These are phyloP conservation scores for Vanessa atalanta DNA, from an alignment of 1,140 invertebrate genomes.

Conservation along the genomic window DNA sequence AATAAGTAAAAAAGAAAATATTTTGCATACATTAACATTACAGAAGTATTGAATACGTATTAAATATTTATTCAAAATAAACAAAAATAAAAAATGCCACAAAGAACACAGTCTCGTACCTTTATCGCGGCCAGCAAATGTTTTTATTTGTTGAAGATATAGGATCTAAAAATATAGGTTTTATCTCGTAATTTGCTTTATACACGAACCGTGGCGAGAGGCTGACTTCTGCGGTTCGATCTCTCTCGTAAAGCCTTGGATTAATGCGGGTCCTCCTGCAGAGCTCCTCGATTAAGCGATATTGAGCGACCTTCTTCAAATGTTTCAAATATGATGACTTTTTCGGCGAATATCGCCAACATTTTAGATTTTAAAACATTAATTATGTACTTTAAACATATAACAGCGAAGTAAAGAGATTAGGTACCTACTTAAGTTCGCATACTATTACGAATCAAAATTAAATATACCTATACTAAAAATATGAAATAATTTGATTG, in stretches of 20 bases:
- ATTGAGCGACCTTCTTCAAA: conserved; percentile 56
- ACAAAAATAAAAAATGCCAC: not conserved
- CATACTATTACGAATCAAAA: conserved; percentile 1
- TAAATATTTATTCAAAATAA: not conserved
- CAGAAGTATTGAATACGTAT: not conserved
- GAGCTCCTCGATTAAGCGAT: conserved; percentile 71
- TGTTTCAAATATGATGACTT: conserved; percentile 41
- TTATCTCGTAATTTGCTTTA: conserved; percentile 25
- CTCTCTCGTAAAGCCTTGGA: conserved; percentile 71
- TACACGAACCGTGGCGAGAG: conserved; percentile 31
- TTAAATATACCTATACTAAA: not conserved
- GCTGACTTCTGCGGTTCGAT: conserved; percentile 40
- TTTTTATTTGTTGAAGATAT: not conserved
- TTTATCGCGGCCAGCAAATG: not conserved
- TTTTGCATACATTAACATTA: not conserved
- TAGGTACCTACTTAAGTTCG: not conserved
- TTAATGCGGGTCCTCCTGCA: conserved; percentile 66
- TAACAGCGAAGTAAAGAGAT: not conserved
- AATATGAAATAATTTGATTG: too few relatives aligned
- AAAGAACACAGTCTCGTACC: not conserved
- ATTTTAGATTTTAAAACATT: conserved; percentile 6
- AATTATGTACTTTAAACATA: not conserved
- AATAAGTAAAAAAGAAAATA: not conserved
- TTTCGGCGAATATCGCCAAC: conserved; percentile 16
- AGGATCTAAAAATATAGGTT: conserved; percentile 15